Evolutionary conservation across 1,140 invertebrate genomes (phyloP).

Genomic region (Hylaeus anthracinus): DNA sequence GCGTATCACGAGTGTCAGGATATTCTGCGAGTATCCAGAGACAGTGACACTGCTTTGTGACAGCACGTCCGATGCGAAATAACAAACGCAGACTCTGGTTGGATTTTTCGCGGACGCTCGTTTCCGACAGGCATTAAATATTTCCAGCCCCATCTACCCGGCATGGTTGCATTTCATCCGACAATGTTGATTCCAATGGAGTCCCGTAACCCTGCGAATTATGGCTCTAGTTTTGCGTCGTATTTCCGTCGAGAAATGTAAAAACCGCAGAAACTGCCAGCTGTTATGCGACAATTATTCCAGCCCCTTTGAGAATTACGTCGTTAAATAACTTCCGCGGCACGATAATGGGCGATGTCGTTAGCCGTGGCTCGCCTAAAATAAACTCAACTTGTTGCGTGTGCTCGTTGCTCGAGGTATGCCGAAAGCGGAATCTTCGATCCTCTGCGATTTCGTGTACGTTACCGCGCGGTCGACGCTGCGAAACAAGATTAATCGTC

Average conservation of each 20-base stretch:
- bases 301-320: background rate
- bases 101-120: background rate
- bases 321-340: constrained; percentile 11
- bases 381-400: constrained; percentile 38
- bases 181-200: background rate
- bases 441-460: no score
- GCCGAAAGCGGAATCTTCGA: background rate
- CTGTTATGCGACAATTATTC: background rate
- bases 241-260: background rate
- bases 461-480: no score
- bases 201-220: background rate
- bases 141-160: background rate
- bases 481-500: no score
- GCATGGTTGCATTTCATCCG: background rate
- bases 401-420: constrained; percentile 4
- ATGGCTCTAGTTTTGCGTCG: no score
- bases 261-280: background rate
- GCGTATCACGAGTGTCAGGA: background rate
- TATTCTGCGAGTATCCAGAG: background rate
- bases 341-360: constrained; percentile 24
- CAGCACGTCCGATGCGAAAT: background rate
- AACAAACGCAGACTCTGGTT: background rate
- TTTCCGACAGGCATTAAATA: background rate
- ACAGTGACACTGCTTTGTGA: constrained; percentile 2
- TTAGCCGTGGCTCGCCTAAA: constrained; percentile 13